phyloP scores from a whole-genome alignment of 2,113 vertebrate species.

The Monopterus albus region DNA sequence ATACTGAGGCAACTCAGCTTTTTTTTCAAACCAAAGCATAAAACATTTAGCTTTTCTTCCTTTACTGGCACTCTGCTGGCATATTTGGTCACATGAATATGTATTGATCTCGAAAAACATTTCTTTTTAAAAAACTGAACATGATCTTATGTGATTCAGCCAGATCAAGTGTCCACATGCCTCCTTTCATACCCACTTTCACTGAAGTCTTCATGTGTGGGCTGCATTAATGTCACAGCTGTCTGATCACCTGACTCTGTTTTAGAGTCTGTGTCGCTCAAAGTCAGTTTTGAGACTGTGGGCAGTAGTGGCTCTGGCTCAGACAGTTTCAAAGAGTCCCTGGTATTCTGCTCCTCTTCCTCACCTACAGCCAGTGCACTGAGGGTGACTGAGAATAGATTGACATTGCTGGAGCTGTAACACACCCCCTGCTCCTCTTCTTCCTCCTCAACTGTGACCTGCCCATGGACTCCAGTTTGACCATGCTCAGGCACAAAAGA shows the following conservation, averaged over 20 bases:
- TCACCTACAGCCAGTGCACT: background rate
- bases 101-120: no score
- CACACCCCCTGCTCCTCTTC: background rate
- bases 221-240: background rate
- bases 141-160: no score
- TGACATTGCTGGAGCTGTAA: constrained; percentile 37
- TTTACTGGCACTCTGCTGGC: no score
- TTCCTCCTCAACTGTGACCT: background rate
- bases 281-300: background rate
- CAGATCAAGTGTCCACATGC: background rate
- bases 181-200: background rate
- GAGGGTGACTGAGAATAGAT: constrained; percentile 70
- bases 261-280: background rate
- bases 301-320: constrained; percentile 7
- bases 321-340: background rate
- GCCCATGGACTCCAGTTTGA: background rate
- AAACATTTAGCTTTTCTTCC: no score
- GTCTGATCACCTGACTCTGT: background rate
- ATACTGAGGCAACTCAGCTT: no score
- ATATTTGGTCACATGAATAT: no score
- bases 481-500: background rate
- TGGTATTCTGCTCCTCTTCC: background rate
- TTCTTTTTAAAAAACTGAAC: no score
- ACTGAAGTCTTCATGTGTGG: background rate
- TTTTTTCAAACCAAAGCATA: no score